Evolutionary conservation across 2,888 invertebrate genomes (phyloP), one percentile per base, ranked within the genome.

Genomic region (Luffia ferchaultella): DNA sequence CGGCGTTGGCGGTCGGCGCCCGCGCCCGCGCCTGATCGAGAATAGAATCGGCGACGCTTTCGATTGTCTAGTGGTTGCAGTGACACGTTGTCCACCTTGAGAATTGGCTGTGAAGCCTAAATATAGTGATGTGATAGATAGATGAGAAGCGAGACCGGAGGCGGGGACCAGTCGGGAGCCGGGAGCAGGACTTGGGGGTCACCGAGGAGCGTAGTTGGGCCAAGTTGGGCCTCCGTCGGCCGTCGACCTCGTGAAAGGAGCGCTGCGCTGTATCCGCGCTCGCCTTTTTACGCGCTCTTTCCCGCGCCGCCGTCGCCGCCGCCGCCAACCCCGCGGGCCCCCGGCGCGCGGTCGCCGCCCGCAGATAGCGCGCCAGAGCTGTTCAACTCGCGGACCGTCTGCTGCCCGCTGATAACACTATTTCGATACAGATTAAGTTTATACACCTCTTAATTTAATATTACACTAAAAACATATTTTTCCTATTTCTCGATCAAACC

Each of bases 261-360:
- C 70, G 66, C 30, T 20, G 20, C 42, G 43, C 48, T 20, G 19
- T 2, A 44, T 46, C 16, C 41, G 71, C 74, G 78, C 73, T 76
- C 77, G 78, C 77, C 74, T 79, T 78, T 79, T 77, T 77, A 77
- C 78, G 78, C 77, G 78, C 74, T 78, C 75, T 74, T 74, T 72
- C 76, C 76, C 60, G 60, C 57, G 53, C 56, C 72, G 68, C 73
- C 73, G 65, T 65, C 70, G 69, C 69, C 65, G 68, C 72, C 71
- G 68, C 72, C 72, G 74, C 74, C 70, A 70, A 76, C 76, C 77
- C 79, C 76, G 73, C 74, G 77, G 78, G 76, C 78, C 71, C 72
- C 70, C 69, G 46, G 53, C 49, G 46, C 54, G 70, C 77, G 79
- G 78, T 77, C 79, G 79, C 82, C 79, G 80, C 76, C 79, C 80